phyloP scores from a whole-genome alignment of 92 coral and sea anemone genomes.

The Meandrina meandrites region DNA sequence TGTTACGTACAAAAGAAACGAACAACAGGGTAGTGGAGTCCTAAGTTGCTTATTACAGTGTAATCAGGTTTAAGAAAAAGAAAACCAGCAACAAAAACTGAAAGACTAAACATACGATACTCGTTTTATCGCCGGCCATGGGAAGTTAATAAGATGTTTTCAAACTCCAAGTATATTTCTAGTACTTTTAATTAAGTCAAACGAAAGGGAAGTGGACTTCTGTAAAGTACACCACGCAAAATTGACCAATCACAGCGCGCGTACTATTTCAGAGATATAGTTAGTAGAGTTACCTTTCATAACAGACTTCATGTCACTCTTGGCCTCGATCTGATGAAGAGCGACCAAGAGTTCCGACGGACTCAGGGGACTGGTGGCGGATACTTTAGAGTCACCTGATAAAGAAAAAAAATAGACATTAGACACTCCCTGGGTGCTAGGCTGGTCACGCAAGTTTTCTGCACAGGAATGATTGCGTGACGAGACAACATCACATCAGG shows the following conservation, averaged over 20 bases:
- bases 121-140: not conserved
- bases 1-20: not conserved
- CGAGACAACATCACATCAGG: not conserved
- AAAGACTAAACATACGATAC: too few species aligned
- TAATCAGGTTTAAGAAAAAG: too few species aligned
- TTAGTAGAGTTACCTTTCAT: slow-evolving; percentile 79
- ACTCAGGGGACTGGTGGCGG: slow-evolving; percentile 97
- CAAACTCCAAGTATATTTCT: too few species aligned
- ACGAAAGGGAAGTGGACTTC: not conserved
- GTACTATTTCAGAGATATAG: not conserved
- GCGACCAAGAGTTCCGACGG: slow-evolving; percentile 97
- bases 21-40: not conserved
- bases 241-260: not conserved
- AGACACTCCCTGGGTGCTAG: not conserved
- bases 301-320: slow-evolving; percentile 94
- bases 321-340: slow-evolving; percentile 89
- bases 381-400: slow-evolving; percentile 92
- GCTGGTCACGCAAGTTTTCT: not conserved
- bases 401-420: not conserved
- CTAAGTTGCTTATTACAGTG: not conserved
- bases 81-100: too few species aligned
- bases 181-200: too few species aligned
- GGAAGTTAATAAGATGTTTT: not conserved
- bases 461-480: not conserved
- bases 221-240: not conserved